Percentiles rank a stretch among this genome's conserved stretches.
phyloP scores from a whole-genome alignment of 2,797 vertebrate species.

The Epinephelus awoara region DNA sequence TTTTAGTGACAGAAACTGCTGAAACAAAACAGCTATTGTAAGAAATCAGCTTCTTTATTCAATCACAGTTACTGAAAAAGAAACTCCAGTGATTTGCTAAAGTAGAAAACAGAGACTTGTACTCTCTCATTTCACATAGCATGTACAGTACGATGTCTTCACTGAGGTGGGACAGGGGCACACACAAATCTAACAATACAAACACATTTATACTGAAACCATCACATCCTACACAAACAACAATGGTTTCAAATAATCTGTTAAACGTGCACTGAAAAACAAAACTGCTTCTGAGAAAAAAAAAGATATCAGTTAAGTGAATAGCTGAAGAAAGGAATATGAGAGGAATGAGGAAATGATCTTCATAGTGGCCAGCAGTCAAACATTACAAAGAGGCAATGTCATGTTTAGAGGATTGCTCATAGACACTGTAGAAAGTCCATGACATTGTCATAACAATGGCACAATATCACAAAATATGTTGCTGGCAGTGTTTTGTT shows the following conservation, averaged over 20 bases:
- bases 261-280: slow-evolving; percentile 37
- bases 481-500: slow-evolving; percentile 52
- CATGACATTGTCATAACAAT: slow-evolving; percentile 30
- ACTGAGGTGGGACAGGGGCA: slow-evolving; percentile 23
- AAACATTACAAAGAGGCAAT: slow-evolving; percentile 4
- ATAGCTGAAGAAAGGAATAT: slow-evolving; percentile 17
- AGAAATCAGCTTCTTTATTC: slow-evolving; percentile 73
- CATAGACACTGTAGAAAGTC: not conserved
- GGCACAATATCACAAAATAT: slow-evolving; percentile 37
- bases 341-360: not conserved
- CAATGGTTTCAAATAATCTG: slow-evolving; percentile 61
- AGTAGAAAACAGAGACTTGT: slow-evolving; percentile 61
- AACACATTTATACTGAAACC: slow-evolving; percentile 58
- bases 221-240: slow-evolving; percentile 52
- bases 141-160: slow-evolving; percentile 43
- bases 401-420: slow-evolving; percentile 1
- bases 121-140: slow-evolving; percentile 47
- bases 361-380: not conserved
- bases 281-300: slow-evolving; percentile 47
- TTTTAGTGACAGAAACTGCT: not conserved
- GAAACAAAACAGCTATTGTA: slow-evolving; percentile 35
- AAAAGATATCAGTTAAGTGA: not conserved
- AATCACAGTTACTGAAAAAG: slow-evolving; percentile 68
- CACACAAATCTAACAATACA: slow-evolving; percentile 53
- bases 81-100: slow-evolving; percentile 41